A percentile compares a stretch with the other conserved stretches of the same genome.
Evolutionary conservation across 2,888 invertebrate species (phyloP).

Genomic region (Tetanocera ferruginea): DNA sequence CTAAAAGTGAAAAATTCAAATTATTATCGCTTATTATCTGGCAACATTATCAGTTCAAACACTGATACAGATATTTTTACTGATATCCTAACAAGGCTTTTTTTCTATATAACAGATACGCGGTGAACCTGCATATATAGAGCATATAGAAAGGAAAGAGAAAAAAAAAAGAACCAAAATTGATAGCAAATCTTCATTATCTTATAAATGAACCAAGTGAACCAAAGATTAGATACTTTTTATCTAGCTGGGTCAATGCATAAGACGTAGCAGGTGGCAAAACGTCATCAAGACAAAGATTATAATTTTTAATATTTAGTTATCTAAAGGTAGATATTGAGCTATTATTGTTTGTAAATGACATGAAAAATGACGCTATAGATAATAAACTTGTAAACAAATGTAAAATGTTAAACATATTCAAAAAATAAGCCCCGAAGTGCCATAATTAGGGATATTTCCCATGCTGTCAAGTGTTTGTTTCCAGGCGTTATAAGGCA

Average conservation of each 20-base stretch:
- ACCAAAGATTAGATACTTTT: constrained; percentile 66
- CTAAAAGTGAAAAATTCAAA: constrained; percentile 67
- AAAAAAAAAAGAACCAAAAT: constrained; percentile 49
- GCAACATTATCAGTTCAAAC: constrained; percentile 67
- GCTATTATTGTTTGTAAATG: not conserved
- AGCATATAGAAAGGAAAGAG: not conserved
- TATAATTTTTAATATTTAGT: not conserved
- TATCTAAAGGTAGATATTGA: not conserved
- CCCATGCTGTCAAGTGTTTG: too few relatives aligned
- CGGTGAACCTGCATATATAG: not conserved
- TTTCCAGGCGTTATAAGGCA: not conserved
- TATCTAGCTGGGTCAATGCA: constrained; percentile 65
- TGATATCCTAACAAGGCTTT: constrained; percentile 50
- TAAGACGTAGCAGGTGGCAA: constrained; percentile 49
- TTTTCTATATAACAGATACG: not conserved
- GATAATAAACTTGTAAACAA: too few relatives aligned
- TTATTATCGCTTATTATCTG: constrained; percentile 69
- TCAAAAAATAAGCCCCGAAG: not conserved
- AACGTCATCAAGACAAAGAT: constrained; percentile 50
- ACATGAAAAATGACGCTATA: not conserved
- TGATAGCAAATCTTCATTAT: constrained; percentile 69
- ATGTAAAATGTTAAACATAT: not conserved
- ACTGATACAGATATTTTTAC: constrained; percentile 41
- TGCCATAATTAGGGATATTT: not conserved
- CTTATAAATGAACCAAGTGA: constrained; percentile 55